Evolutionary conservation across 2,113 vertebrate genomes (phyloP).

Genomic region (Romanogobio albipinnatus): DNA sequence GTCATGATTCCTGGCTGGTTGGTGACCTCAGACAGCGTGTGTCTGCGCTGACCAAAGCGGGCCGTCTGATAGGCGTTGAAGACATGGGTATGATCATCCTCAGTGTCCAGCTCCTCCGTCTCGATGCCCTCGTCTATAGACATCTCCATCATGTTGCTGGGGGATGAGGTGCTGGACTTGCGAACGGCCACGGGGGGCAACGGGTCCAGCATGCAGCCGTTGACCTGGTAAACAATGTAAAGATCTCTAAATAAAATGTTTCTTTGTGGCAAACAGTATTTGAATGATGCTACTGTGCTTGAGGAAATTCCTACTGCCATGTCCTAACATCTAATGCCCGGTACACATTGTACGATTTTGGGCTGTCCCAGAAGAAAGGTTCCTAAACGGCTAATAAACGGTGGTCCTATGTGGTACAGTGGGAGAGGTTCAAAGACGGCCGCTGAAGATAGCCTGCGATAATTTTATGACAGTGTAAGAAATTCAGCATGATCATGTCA

Average conservation of each 20-base stretch:
- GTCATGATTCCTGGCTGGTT: constrained; percentile 83
- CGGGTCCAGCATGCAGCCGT: constrained; percentile 93
- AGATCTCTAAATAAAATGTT: not conserved
- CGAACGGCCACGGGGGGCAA: constrained; percentile 82
- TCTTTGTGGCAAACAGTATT: not conserved
- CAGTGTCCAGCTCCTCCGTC: constrained; percentile 84
- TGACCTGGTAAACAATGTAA: constrained; percentile 76
- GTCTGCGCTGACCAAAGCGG: constrained; percentile 87
- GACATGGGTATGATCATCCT: constrained; percentile 85
- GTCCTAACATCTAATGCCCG: too few species aligned
- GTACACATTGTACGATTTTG: too few species aligned
- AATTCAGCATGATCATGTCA: too few species aligned
- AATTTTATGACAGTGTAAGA: too few species aligned
- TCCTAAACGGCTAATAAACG: too few species aligned
- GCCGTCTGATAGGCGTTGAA: constrained; percentile 86
- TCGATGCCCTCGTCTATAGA: constrained; percentile 97
- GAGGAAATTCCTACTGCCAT: too few species aligned
- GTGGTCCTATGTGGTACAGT: too few species aligned
- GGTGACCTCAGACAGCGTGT: constrained; percentile 95
- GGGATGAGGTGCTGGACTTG: constrained; percentile 91
- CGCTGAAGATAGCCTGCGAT: too few species aligned
- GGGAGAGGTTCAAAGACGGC: too few species aligned
- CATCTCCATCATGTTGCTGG: constrained; percentile 96
- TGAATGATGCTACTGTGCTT: not conserved
- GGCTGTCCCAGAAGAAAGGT: too few species aligned